Conservation (phyloP, 2,797 vertebrate species). For the Sebastes diploproa region DNA sequence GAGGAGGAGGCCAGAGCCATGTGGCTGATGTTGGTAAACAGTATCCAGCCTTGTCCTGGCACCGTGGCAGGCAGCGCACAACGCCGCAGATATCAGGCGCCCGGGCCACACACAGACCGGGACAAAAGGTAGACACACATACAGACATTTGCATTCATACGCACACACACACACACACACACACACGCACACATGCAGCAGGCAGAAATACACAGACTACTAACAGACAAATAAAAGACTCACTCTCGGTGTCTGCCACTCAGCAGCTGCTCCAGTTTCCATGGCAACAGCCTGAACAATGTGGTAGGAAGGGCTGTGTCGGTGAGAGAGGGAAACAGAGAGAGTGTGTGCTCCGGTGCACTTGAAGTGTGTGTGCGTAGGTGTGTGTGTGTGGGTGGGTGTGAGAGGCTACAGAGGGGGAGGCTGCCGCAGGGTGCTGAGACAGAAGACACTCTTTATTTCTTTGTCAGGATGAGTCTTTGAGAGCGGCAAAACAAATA, state of each 20-base stretch:
- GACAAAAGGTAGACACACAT: conserved; percentile 83
- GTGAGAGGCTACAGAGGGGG: conserved; percentile 72
- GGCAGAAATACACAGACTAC: conserved; percentile 77
- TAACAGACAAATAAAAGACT: conserved; percentile 82
- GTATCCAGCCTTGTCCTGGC: conserved; percentile 87
- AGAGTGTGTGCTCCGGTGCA: conserved; percentile 41
- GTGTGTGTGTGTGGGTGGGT: conserved; percentile 61
- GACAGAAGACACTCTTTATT: conserved; percentile 70
- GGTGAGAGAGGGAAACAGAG: conserved; percentile 63
- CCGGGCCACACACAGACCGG: conserved; percentile 80
- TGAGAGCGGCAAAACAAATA: conserved; percentile 62
- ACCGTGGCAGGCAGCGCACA: conserved; percentile 77
- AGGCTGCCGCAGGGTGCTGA: conserved; percentile 69
- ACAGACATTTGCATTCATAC: conserved; percentile 76
- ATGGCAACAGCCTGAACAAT: conserved; percentile 89
- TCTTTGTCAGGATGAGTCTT: conserved; percentile 76
- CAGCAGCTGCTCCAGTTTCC: conserved; percentile 95
- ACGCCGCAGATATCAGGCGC: conserved; percentile 84
- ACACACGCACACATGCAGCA: conserved; percentile 53
- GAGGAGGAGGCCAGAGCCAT: conserved; percentile 80
- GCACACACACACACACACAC: conserved; percentile 66
- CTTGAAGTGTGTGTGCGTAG: conserved; percentile 58
- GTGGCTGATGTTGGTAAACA: conserved; percentile 96
- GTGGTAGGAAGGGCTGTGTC: conserved; percentile 79
- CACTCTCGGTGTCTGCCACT: conserved; percentile 84